These are phyloP conservation scores for Diploptera punctata DNA, from an alignment of 2,888 invertebrate genomes.

Conservation along the genomic window DNA sequence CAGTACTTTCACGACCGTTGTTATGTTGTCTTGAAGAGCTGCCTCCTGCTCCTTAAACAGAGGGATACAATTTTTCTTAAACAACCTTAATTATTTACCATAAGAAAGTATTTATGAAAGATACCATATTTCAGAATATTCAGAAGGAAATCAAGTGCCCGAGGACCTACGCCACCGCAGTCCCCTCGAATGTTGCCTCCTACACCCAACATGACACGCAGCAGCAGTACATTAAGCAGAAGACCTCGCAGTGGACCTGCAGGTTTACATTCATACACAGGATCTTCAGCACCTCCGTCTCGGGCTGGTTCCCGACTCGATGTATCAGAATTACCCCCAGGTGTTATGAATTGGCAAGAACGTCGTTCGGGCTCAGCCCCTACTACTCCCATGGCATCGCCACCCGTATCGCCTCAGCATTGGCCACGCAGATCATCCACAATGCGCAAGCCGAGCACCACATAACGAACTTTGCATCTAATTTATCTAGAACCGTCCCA, in stretches of 20 bases:
- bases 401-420: conserved; percentile 77
- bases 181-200: conserved; percentile 46
- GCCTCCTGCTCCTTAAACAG: too few relatives aligned
- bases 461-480: conserved; percentile 20
- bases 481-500: conserved; percentile 14
- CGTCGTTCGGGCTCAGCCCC: conserved; percentile 69
- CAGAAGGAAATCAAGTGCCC: conserved; percentile 54
- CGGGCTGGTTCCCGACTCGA: conserved; percentile 46
- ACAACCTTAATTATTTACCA: too few relatives aligned
- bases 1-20: too few relatives aligned
- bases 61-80: too few relatives aligned
- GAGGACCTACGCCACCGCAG: conserved; percentile 55
- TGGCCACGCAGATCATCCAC: conserved; percentile 55
- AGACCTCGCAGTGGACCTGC: conserved; percentile 80
- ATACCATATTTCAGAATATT: conserved; percentile 50
- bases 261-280: conserved; percentile 78
- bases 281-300: conserved; percentile 50
- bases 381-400: conserved; percentile 74
- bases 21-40: too few relatives aligned
- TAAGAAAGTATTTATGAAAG: too few relatives aligned
- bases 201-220: conserved; percentile 50
- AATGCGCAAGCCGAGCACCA: conserved; percentile 38
- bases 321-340: conserved; percentile 53
- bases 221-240: conserved; percentile 52
- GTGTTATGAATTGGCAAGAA: conserved; percentile 21